Evolutionary conservation across 2,113 vertebrate species (phyloP), one percentile per base, ranked within the genome.

Genomic region (Scophthalmus maximus): DNA sequence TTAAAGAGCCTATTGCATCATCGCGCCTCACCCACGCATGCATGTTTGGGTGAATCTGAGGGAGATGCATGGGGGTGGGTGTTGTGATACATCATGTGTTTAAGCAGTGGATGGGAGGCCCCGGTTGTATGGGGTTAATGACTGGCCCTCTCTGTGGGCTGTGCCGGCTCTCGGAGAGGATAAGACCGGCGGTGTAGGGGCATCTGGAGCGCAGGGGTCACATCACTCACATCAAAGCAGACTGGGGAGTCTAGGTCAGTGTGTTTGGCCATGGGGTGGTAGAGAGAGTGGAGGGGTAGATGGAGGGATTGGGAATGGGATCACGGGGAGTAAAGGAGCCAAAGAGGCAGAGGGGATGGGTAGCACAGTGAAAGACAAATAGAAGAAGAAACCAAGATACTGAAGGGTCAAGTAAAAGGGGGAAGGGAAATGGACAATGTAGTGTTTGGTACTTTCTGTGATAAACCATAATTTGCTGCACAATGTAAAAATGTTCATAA

Each of bases 201-300:
- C 92, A 94, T 92, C 90, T 92, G 89, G 88, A 90, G 87, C 81
- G 10, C 84, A 88, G 87, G 88, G 91, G 89, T 91, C 84, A 89
- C 89, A 92, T 93, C 88, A 75, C 82, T 93, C 90, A 94, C 91
- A 94, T 94, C 93, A 94, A 94, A 94, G 93, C 69, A 77, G 69
- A 68, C 82, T 60, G 63, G 77, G 85, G 86, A 81, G 83, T 89
- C 85, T 90, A 88, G 93, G 91, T 91, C 92, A 91, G 78, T 69
- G 65, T 84, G 85, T 86, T 91, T 81, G 82, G 85, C 82, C 81
- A 62, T 57, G 59, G 86, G 86, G 79, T 29, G 61, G 70, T 59
- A 68, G 67, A 80, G 71, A 79, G 85, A 72, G 69, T 8, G 36
- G 62, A 73, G 76, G 79, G 71, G 77, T 58, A 12, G 68, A 61